Percentiles rank a stretch among this genome's conserved stretches.
These are phyloP conservation scores for Cyclophora punctaria DNA, from an alignment of 2,888 invertebrate species.

Conservation along the genomic window DNA sequence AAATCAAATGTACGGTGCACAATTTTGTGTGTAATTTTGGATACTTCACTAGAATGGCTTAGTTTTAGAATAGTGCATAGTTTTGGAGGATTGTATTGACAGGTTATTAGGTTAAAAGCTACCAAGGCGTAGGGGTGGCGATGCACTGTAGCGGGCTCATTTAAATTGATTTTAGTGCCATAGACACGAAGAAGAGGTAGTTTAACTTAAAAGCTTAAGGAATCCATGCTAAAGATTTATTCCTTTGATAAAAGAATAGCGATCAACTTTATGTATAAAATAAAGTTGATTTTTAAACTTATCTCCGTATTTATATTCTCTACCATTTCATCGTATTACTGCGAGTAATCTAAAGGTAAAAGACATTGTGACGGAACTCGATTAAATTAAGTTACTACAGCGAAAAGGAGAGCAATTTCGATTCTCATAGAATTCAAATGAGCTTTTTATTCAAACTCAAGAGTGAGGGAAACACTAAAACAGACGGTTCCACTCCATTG, in stretches of 20 bases:
- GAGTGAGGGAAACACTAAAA: constrained; percentile 58
- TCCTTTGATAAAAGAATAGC: too few species aligned
- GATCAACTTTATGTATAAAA: neutral
- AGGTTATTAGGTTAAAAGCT: too few species aligned
- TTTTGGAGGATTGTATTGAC: too few species aligned
- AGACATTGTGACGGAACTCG: constrained; percentile 61
- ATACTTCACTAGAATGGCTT: too few species aligned
- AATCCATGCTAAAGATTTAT: too few species aligned
- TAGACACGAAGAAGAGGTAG: too few species aligned
- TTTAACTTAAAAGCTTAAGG: too few species aligned
- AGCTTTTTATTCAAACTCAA: constrained; percentile 70
- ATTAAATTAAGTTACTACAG: constrained; percentile 73
- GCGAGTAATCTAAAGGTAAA: constrained; percentile 54
- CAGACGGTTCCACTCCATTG: constrained; percentile 50
- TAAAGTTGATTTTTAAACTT: neutral
- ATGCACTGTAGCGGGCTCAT: too few species aligned
- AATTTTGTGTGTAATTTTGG: too few species aligned
- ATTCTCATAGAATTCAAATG: constrained; percentile 73
- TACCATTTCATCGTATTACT: constrained; percentile 36
- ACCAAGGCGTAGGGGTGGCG: too few species aligned
- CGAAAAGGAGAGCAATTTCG: constrained; percentile 68
- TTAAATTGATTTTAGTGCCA: too few species aligned
- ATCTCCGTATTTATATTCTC: constrained; percentile 16
- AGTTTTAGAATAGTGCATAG: too few species aligned
- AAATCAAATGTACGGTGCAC: neutral